Evolutionary conservation across 2,888 invertebrate species (phyloP).

Genomic region (Dexiosoma caninum): DNA sequence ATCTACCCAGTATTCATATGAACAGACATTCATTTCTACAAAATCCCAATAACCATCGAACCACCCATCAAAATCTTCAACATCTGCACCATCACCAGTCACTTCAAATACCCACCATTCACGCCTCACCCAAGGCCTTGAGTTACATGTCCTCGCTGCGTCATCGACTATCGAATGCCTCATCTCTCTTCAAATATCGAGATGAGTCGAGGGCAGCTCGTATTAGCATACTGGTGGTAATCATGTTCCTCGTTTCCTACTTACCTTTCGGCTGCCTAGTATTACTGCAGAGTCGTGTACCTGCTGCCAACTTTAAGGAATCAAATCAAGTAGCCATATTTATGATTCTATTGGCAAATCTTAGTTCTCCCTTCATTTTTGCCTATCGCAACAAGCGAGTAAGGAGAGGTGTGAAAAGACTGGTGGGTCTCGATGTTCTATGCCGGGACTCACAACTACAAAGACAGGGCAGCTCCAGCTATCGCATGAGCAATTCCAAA

Average conservation of each 20-base stretch:
- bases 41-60: constrained; percentile 41
- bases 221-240: constrained; percentile 82
- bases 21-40: constrained; percentile 51
- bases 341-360: constrained; percentile 76
- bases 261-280: constrained; percentile 77
- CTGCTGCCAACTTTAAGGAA: constrained; percentile 74
- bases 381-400: constrained; percentile 78
- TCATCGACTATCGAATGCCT: constrained; percentile 89
- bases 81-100: constrained; percentile 65
- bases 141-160: constrained; percentile 84
- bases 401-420: constrained; percentile 76
- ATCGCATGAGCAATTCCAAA: constrained; percentile 68
- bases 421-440: constrained; percentile 74
- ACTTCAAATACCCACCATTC: constrained; percentile 76
- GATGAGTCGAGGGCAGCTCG: constrained; percentile 94
- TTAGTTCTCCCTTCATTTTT: constrained; percentile 78
- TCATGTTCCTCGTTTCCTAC: constrained; percentile 78
- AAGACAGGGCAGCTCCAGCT: constrained; percentile 73
- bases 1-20: constrained; percentile 60
- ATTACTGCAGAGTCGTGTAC: constrained; percentile 74
- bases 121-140: constrained; percentile 76
- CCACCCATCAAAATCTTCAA: constrained; percentile 63
- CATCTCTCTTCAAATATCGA: constrained; percentile 89
- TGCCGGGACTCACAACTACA: constrained; percentile 70
- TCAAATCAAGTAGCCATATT: constrained; percentile 76